phyloP scores from a whole-genome alignment of 1,140 invertebrate genomes.

The Drosophila melanica region DNA sequence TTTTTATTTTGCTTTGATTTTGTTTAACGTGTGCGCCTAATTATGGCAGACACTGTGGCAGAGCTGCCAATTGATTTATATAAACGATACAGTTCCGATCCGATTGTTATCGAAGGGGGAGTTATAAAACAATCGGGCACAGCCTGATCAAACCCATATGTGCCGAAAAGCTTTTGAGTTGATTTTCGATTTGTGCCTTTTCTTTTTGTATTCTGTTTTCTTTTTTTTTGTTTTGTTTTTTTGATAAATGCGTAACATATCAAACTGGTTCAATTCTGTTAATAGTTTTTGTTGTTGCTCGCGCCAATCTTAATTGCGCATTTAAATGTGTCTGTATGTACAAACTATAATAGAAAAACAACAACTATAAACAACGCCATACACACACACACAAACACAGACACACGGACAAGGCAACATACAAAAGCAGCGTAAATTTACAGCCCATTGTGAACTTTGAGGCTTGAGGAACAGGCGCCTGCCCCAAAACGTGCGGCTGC shows the following conservation, averaged over 20 bases:
- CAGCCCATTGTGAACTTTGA: conserved; percentile 68
- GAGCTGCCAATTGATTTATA: conserved; percentile 30
- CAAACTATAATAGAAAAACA: conserved; percentile 53
- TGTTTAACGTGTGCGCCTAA: conserved; percentile 47
- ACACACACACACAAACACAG: conserved; percentile 16
- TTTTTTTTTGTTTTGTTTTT: conserved; percentile 11
- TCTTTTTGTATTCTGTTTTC: background rate
- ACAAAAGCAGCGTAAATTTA: conserved; percentile 34
- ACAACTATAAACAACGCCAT: conserved; percentile 63
- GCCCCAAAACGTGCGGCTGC: conserved; percentile 34
- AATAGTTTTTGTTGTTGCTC: conserved; percentile 54
- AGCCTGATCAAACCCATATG: conserved; percentile 27
- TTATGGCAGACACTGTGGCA: conserved; percentile 69
- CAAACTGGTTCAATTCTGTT: conserved; percentile 80
- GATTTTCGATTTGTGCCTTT: conserved; percentile 5
- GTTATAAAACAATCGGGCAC: conserved; percentile 29
- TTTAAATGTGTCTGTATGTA: conserved; percentile 60
- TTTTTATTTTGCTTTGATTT: background rate
- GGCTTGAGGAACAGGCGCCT: conserved; percentile 60
- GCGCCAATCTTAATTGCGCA: conserved; percentile 81
- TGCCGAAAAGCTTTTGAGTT: conserved; percentile 26
- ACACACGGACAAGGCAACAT: conserved; percentile 1
- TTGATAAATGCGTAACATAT: conserved; percentile 77
- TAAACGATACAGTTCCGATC: conserved; percentile 17
- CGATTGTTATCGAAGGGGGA: conserved; percentile 31